Evolutionary conservation across 2,113 vertebrate genomes (phyloP), one percentile per base, ranked within the genome.

Genomic region (Hemiprocne comata): DNA sequence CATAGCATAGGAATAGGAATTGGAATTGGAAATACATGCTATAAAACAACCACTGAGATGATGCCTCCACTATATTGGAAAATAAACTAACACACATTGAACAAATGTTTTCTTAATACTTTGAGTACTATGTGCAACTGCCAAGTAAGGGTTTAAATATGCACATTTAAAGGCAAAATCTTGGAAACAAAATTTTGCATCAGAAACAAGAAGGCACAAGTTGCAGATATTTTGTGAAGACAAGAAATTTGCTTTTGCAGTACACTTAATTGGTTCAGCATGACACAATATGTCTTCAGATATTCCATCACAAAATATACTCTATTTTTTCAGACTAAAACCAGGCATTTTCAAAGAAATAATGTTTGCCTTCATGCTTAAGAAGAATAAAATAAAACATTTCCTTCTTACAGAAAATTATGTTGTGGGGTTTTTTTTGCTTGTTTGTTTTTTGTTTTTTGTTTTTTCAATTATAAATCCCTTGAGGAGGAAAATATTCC

Each of bases 321-420:
- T 2, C 2, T 36, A 4, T 6, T 42, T 71, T 71, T 74, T 29
- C 1, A n/a, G 13, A 36, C 70, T 46, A n/a, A 75, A 75, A 46
- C 6, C 7, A 48, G 3, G 1, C 2, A 65, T 83, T 85, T 85
- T 62, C 11, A 61, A 64, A 61, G 2, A 66, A 67, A 34, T 28
- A 1, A 1, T 40, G 6, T 33, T 66, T 62, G 3, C 4, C 11
- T 29, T 9, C 57, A 4, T 7, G 0, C 5, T 67, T 9, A 83
- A 28, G 7, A 80, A 44, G 26, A 86, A 67, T 17, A 50, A 74
- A 85, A 38, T 5, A 69, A 76, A 81, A 15, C 7, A 18, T 2
- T 54, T 62, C n/a, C 13, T 36, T 51, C 10, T 40, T 42, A 33
- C 8, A 36, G 57, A 54, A 54, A 87, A 36, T 62, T 7, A 4